phyloP scores from a whole-genome alignment of 2,797 vertebrate genomes.

The Catostomus latipinnis region DNA sequence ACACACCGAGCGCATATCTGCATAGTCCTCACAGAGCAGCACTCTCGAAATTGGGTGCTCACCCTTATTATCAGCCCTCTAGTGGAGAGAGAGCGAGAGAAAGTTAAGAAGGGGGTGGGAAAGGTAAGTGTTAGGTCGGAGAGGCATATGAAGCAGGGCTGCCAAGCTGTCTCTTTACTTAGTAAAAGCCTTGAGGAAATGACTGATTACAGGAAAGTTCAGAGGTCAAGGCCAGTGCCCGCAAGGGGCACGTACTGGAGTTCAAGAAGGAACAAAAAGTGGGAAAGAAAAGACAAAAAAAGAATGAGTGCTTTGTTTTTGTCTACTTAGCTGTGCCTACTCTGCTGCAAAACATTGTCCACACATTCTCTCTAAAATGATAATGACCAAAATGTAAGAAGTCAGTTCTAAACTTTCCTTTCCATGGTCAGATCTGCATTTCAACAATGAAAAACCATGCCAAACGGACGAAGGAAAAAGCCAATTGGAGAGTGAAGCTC shows the following conservation, averaged over 20 bases:
- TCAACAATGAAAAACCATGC: background rate
- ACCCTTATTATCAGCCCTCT: constrained; percentile 31
- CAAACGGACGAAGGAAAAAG: background rate
- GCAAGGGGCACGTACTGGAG: constrained; percentile 57
- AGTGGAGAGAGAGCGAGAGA: constrained; percentile 21
- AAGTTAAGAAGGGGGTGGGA: constrained; percentile 45
- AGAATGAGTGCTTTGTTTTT: background rate
- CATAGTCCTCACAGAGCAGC: constrained; percentile 42
- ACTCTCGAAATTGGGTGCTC: constrained; percentile 32
- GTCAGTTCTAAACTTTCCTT: too few species aligned
- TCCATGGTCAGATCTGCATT: background rate
- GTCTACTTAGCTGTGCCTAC: background rate
- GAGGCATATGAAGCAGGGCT: constrained; percentile 48
- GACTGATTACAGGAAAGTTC: constrained; percentile 83
- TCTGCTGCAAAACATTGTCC: too few species aligned
- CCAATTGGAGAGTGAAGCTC: too few species aligned
- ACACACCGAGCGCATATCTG: constrained; percentile 45
- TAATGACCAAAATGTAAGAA: background rate
- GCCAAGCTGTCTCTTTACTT: constrained; percentile 71
- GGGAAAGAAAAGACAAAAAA: constrained; percentile 51
- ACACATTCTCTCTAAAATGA: background rate
- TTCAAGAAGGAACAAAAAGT: constrained; percentile 67
- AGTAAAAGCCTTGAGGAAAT: constrained; percentile 77
- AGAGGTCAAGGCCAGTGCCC: constrained; percentile 79
- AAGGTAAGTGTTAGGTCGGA: constrained; percentile 60